Conservation (phyloP, 2,797 vertebrate species). For the Aselliscus stoliczkanus region DNA sequence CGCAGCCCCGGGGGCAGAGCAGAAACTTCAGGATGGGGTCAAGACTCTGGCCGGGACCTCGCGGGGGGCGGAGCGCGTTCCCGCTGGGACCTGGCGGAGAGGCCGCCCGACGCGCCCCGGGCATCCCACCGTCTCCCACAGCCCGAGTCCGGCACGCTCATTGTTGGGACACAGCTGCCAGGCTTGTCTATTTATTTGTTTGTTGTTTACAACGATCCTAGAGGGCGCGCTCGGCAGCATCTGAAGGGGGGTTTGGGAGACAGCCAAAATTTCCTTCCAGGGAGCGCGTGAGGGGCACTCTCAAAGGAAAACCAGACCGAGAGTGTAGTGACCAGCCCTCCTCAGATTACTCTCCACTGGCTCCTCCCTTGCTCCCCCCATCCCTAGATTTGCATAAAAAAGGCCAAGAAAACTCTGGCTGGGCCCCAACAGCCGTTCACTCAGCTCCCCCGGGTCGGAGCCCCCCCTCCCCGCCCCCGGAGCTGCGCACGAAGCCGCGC, state of each 20-base stretch:
- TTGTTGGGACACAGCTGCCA: background rate
- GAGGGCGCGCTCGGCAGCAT: slow-evolving; percentile 42
- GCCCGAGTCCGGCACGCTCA: background rate
- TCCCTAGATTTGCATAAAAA: slow-evolving; percentile 82
- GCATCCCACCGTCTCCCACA: background rate
- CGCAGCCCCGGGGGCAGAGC: background rate
- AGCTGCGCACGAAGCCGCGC: slow-evolving; percentile 54
- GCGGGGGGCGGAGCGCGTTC: background rate
- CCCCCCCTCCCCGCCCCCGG: slow-evolving; percentile 32
- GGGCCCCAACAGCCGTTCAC: slow-evolving; percentile 71
- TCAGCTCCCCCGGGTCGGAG: slow-evolving; percentile 68
- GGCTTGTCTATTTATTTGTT: background rate
- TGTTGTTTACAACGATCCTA: background rate
- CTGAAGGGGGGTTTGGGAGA: background rate
- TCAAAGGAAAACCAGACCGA: slow-evolving; percentile 67
- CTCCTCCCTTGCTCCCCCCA: slow-evolving; percentile 82
- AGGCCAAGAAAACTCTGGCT: slow-evolving; percentile 76
- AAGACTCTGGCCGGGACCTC: background rate
- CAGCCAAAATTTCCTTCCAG: background rate
- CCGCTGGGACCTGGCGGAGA: accelerated
- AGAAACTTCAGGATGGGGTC: background rate
- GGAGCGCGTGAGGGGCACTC: slow-evolving; percentile 12
- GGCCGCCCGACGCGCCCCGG: background rate
- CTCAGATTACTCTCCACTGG: slow-evolving; percentile 74
- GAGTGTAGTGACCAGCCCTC: slow-evolving; percentile 80